Conservation (phyloP, 2,888 invertebrate genomes). For the Scotopteryx bipunctaria region DNA sequence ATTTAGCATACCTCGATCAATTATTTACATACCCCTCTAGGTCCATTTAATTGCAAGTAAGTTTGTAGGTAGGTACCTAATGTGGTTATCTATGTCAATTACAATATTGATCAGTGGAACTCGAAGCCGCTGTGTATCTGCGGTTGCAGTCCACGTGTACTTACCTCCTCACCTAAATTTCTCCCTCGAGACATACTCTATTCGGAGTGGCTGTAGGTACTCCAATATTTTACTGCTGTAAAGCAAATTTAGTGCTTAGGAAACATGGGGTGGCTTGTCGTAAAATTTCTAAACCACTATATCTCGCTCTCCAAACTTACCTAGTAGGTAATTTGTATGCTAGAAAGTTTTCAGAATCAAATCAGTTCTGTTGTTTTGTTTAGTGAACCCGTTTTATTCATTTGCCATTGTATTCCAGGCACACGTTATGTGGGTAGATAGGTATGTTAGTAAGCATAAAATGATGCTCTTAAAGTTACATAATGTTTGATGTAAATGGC, state of each 20-base stretch:
- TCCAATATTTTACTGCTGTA: constrained; percentile 37
- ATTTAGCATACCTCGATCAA: no score
- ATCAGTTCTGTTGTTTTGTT: background rate
- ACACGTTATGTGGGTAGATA: no score
- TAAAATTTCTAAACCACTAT: constrained; percentile 27
- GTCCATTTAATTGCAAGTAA: no score
- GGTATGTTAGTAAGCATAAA: no score
- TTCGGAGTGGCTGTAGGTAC: constrained; percentile 33
- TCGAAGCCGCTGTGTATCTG: constrained; percentile 9
- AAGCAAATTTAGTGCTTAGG: constrained; percentile 32
- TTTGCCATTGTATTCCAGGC: no score
- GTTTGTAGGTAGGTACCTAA: background rate
- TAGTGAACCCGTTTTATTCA: no score
- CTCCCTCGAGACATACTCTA: constrained; percentile 36
- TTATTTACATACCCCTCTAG: no score
- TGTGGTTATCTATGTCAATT: background rate
- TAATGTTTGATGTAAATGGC: background rate
- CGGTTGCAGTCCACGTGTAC: constrained; percentile 31
- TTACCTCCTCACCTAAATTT: constrained; percentile 40
- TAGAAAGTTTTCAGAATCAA: constrained; percentile 3
- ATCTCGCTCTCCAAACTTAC: constrained; percentile 14
- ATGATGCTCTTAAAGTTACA: no score
- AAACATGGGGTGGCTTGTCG: constrained; percentile 28
- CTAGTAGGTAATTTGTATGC: constrained; percentile 20
- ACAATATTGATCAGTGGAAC: background rate